Conservation (phyloP, 2,797 vertebrate genomes). For the Amniataba percoides region DNA sequence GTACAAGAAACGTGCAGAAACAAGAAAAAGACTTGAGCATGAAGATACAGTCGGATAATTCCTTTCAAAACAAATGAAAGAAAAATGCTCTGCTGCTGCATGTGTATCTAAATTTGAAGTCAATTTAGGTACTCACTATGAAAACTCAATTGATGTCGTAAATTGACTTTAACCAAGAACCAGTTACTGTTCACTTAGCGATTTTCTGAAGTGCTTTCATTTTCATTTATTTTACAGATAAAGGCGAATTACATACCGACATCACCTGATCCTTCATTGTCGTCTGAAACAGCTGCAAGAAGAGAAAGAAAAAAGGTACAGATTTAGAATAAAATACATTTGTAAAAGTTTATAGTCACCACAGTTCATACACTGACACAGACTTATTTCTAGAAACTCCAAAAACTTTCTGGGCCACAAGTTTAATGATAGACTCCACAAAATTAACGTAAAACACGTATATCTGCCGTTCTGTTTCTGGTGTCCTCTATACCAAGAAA, state of each 20-base stretch:
- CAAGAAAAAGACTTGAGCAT: neutral
- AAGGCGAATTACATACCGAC: slow-evolving; percentile 61
- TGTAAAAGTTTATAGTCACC: slow-evolving; percentile 13
- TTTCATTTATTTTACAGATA: slow-evolving; percentile 6
- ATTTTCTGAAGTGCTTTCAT: neutral
- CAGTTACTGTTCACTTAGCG: neutral
- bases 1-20: slow-evolving; percentile 1
- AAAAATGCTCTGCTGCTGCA: neutral
- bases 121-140: neutral
- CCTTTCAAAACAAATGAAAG: slow-evolving; percentile 22
- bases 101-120: neutral
- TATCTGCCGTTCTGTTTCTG: neutral
- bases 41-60: neutral
- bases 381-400: neutral
- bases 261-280: slow-evolving; percentile 68
- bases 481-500: neutral
- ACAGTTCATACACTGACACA: neutral
- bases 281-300: slow-evolving; percentile 62
- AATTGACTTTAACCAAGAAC: slow-evolving; percentile 3
- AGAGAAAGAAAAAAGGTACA: neutral
- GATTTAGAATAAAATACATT: neutral
- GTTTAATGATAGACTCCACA: neutral
- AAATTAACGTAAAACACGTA: too few species aligned
- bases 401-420: neutral
- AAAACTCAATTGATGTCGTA: neutral